phyloP scores from a whole-genome alignment of 2,797 vertebrate species.

The Melanotaenia nigrans region DNA sequence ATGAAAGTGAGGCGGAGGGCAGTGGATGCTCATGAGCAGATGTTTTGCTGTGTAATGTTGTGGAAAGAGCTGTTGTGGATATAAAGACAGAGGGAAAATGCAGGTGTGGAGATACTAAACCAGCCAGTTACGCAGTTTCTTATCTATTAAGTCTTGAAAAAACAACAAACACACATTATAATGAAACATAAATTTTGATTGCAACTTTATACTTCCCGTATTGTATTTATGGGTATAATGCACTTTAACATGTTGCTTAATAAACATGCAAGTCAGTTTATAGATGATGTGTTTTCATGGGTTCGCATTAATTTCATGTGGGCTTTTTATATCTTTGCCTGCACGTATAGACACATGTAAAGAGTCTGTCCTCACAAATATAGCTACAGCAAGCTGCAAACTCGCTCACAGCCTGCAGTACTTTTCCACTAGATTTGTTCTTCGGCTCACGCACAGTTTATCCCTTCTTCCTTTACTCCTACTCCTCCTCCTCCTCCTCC shows the following conservation, averaged over 20 bases:
- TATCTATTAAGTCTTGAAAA: not conserved
- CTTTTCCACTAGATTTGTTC: conserved; percentile 78
- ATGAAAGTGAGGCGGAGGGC: not conserved
- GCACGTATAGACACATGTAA: not conserved
- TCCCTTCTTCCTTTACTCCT: conserved; percentile 26
- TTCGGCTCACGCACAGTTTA: conserved; percentile 51
- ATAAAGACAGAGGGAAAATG: conserved; percentile 6
- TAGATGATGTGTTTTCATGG: not conserved
- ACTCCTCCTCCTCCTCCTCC: conserved; percentile 22
- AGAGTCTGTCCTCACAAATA: conserved; percentile 38
- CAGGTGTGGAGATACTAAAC: not conserved
- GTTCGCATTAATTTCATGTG: not conserved
- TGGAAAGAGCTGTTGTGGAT: not conserved
- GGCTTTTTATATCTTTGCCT: not conserved
- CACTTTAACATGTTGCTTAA: not conserved
- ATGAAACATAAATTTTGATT: not conserved
- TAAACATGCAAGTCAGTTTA: not conserved
- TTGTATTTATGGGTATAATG: not conserved
- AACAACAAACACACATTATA: not conserved
- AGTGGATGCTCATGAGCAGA: not conserved
- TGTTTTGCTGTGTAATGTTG: not conserved
- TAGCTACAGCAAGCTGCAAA: conserved; percentile 13
- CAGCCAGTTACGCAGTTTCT: too few relatives aligned
- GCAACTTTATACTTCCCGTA: not conserved
- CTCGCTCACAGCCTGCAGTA: conserved; percentile 55